Base-by-base conservation (phyloP, 2,888 invertebrate species). In the Drosophila cracens region DNA sequence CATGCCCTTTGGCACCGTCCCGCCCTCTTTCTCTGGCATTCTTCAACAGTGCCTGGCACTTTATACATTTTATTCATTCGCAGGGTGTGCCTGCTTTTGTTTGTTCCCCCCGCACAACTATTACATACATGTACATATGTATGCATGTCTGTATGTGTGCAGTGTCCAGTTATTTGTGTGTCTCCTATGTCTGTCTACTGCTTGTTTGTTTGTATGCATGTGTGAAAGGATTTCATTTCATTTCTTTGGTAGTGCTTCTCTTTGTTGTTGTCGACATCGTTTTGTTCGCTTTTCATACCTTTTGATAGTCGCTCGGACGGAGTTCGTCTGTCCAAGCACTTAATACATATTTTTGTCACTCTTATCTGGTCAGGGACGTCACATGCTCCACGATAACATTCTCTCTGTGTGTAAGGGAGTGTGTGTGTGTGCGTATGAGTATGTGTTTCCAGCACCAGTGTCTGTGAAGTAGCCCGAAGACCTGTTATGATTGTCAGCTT, bases 341-440 rank as follows among this genome's bases (percentile, higher is more conserved):
- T 87, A 87, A 87, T 89, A 86, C 85, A 87, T 87, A 86, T 89
- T 86, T 86, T 89, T 89, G 85, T 86, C 85, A 82, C 85, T 82
- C 85, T 86, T 87, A 86, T 89, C 89, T 82, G 78, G 69, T 60
- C 85, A 82, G 79, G 75, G 70, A 82, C 67, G 87, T 78, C 89
- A 82, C 79, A 70, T 70, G 76, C 69, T 46, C 11, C 53, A 61
- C 79, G 87, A 87, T 83, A 83, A 87, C 84, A 89, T 79, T 79
- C 85, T 82, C 81, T 73, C 79, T 89, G 75, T 82, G 75, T 73
- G 53, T 27, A n/a, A n/a, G 38, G 25, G 25, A 1, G 10, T 11
- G 18, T 34, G 34, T 36, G 8, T 31, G 54, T 11, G 31, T 16
- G 53, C 27, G 34, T 57, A 51, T 53, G 34, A 36, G 40, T 49